Evolutionary conservation across 2,797 vertebrate genomes (phyloP).

Genomic region (Numenius phaeopus): DNA sequence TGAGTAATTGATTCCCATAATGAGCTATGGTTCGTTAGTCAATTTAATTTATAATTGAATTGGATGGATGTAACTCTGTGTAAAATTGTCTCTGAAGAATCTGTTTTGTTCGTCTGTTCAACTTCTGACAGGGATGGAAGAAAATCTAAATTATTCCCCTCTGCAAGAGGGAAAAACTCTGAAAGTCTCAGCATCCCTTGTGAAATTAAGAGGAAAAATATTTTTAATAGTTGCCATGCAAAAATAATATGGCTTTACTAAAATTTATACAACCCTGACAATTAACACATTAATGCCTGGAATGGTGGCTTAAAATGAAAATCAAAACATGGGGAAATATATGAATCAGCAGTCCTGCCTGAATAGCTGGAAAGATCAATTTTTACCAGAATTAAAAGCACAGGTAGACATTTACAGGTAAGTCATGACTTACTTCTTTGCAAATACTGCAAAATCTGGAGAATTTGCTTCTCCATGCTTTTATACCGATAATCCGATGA

Average conservation of each 20-base stretch:
- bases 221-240: slow-evolving; percentile 84
- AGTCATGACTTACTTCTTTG: slow-evolving; percentile 30
- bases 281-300: slow-evolving; percentile 79
- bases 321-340: slow-evolving; percentile 12
- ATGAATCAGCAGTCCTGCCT: slow-evolving; percentile 42
- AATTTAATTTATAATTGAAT: slow-evolving; percentile 95
- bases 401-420: slow-evolving; percentile 42
- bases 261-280: slow-evolving; percentile 80
- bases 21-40: slow-evolving; percentile 94
- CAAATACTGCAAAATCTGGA: slow-evolving; percentile 62
- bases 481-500: neutral
- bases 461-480: slow-evolving; percentile 46
- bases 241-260: slow-evolving; percentile 83
- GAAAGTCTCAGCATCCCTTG: slow-evolving; percentile 83
- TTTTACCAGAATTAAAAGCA: slow-evolving; percentile 50
- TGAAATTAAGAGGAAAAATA: slow-evolving; percentile 84
- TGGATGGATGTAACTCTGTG: slow-evolving; percentile 91
- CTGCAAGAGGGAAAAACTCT: slow-evolving; percentile 81
- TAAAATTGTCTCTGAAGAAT: slow-evolving; percentile 90
- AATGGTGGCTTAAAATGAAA: slow-evolving; percentile 43
- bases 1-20: slow-evolving; percentile 94
- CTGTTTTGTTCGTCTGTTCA: slow-evolving; percentile 90
- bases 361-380: slow-evolving; percentile 27
- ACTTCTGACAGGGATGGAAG: slow-evolving; percentile 86
- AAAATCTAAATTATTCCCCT: slow-evolving; percentile 87